phyloP scores from a whole-genome alignment of 2,888 invertebrate genomes.

The Vannuccia rotundouncinata region DNA sequence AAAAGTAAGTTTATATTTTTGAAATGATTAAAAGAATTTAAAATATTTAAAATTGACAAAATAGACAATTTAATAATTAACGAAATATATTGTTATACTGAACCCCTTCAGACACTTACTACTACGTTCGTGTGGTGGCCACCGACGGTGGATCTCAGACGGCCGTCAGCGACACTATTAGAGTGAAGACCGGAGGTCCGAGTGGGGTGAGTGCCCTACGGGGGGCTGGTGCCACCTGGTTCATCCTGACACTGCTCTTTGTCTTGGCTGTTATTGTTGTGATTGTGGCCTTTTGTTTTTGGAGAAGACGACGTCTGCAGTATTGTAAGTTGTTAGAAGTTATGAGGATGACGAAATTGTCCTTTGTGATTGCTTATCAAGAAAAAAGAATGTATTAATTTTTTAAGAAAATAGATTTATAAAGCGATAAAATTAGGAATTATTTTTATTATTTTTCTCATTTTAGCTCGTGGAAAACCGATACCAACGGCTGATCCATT shows the following conservation, averaged over 20 bases:
- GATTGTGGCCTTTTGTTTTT: conserved; percentile 1
- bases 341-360: no score
- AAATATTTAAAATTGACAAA: no score
- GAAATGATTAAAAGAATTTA: no score
- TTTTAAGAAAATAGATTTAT: no score
- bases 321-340: neutral
- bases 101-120: conserved; percentile 69
- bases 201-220: conserved; percentile 19
- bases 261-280: conserved; percentile 31
- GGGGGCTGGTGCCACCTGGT: conserved; percentile 39
- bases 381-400: no score
- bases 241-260: conserved; percentile 34
- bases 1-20: no score
- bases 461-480: conserved; percentile 1
- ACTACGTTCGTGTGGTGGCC: conserved; percentile 80
- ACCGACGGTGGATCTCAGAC: conserved; percentile 65
- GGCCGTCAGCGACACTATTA: conserved; percentile 27
- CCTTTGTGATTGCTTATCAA: no score
- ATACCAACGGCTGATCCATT: neutral
- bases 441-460: no score
- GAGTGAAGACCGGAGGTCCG: conserved; percentile 29
- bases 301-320: neutral
- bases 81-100: no score
- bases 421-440: no score
- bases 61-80: no score